These are phyloP conservation scores for Pharmacophagus antenor DNA, from an alignment of 2,888 invertebrate species.

Conservation along the genomic window DNA sequence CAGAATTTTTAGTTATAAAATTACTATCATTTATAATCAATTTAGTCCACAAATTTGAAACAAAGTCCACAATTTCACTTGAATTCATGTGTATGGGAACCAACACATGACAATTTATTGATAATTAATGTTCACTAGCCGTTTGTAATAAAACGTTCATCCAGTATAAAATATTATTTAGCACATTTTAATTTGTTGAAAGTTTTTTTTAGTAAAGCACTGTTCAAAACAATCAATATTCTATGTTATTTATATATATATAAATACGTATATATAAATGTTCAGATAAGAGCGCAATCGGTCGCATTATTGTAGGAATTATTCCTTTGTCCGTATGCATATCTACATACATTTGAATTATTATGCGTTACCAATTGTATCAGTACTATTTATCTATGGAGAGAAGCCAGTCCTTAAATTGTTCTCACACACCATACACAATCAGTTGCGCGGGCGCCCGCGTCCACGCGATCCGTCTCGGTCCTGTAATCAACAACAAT, in stretches of 20 bases:
- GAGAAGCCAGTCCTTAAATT: conserved; percentile 77
- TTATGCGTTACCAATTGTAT: conserved; percentile 72
- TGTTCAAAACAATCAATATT: conserved; percentile 77
- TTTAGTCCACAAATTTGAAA: conserved; percentile 80
- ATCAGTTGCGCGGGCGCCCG: conserved; percentile 73
- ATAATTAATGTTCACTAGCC: conserved; percentile 75
- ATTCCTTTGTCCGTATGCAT: conserved; percentile 53
- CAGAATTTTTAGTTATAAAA: conserved; percentile 78
- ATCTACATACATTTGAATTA: conserved; percentile 54
- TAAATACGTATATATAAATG: conserved; percentile 56
- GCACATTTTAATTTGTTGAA: conserved; percentile 79
- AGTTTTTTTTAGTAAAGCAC: conserved; percentile 74
- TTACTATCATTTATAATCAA: conserved; percentile 69
- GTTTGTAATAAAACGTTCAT: conserved; percentile 73
- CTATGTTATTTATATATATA: conserved; percentile 55
- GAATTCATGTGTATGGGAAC: conserved; percentile 52
- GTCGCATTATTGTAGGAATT: conserved; percentile 45
- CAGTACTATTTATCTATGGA: conserved; percentile 78
- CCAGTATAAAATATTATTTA: conserved; percentile 77
- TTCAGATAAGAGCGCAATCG: conserved; percentile 68
- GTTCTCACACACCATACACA: conserved; percentile 53
- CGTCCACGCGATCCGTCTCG: conserved; percentile 74
- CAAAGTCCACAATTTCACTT: conserved; percentile 77
- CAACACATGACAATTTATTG: conserved; percentile 58
- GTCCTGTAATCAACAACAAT: conserved; percentile 56